A percentile compares a stretch with the other conserved stretches of the same genome.
These are phyloP conservation scores for Girardinus metallicus DNA, from an alignment of 2,797 vertebrate species.

Conservation along the genomic window DNA sequence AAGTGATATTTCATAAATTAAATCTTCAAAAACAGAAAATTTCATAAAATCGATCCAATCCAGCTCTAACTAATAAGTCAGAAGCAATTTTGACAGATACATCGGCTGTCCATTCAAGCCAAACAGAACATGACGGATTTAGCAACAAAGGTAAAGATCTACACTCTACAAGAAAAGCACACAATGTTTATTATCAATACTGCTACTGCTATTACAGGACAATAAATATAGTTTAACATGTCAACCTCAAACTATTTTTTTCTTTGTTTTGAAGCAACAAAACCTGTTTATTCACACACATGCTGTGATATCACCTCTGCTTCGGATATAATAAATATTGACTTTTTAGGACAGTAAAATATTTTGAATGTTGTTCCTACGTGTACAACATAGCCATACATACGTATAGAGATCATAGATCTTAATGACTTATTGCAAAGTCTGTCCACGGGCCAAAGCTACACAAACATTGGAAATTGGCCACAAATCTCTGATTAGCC, in stretches of 20 bases:
- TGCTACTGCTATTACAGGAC: no score
- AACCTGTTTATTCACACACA: not conserved
- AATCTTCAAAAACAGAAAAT: no score
- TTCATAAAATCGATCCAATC: no score
- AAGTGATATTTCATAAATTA: no score
- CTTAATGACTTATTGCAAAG: not conserved
- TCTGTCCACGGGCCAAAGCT: no score
- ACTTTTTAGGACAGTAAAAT: not conserved
- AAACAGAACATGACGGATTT: not conserved
- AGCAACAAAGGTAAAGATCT: not conserved
- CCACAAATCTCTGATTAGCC: not conserved
- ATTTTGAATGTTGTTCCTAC: not conserved
- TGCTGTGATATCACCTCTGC: not conserved
- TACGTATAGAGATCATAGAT: not conserved
- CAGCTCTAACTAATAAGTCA: not conserved
- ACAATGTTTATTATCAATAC: not conserved
- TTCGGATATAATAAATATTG: not conserved
- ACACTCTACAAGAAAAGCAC: not conserved
- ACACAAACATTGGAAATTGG: not conserved
- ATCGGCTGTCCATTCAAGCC: not conserved
- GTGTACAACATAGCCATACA: not conserved
- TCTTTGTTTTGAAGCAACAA: not conserved
- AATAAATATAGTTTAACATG: not conserved
- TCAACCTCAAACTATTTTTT: not conserved
- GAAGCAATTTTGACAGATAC: not conserved